Evolutionary conservation across 35 echinoderm and acorn worm genomes (phyloP), one percentile per base, ranked within the genome.

Genomic region (Anneissia japonica): DNA sequence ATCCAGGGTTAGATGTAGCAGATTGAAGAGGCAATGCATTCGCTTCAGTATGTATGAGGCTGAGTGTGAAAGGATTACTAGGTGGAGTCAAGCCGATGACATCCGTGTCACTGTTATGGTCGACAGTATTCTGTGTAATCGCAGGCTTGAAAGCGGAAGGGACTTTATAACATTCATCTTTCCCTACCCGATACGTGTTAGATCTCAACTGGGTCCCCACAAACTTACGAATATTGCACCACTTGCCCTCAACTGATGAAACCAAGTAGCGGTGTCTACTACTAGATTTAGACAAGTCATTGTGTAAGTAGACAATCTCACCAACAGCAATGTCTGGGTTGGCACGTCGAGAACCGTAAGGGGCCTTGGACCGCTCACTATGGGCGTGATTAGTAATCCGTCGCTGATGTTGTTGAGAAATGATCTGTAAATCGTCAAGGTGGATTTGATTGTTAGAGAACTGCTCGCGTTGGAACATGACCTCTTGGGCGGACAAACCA

Each of bases 181-280:
- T 82, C 46, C 84, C 84, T 28, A 92, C 81, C 1, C 64, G 39
- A 32, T 90, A 85, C 38, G 35, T 38, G 34, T 35, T 77, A 5
- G 77, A 76, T 37, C 91, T 34, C 1, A 93, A 51, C 38, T 93
- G 86, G 39, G 3, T 45, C 12, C 87, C 91, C 34, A 74, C 51
- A 77, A 93, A 93, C 73, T 93, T 93, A 16, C 87, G 72, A 16
- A 93, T 80, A 46, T 79, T 84, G 41, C 80, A 89, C 87, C 91
- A 93, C 32, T 17, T 43, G 37, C 74, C 81, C 32, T 89, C 74
- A 74, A 89, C 38, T 19, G 86, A 84, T 37, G 86, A 31, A 36
- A 81, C 87, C 4, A 90, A 46, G 39, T 85, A 93, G 3, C 81
- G 43, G 37, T 34, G 41, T 74, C 87, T 40, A 31, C 75, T 79